Evolutionary conservation across 1,140 invertebrate species (phyloP).

Genomic region (Trinorchestia longiramus): DNA sequence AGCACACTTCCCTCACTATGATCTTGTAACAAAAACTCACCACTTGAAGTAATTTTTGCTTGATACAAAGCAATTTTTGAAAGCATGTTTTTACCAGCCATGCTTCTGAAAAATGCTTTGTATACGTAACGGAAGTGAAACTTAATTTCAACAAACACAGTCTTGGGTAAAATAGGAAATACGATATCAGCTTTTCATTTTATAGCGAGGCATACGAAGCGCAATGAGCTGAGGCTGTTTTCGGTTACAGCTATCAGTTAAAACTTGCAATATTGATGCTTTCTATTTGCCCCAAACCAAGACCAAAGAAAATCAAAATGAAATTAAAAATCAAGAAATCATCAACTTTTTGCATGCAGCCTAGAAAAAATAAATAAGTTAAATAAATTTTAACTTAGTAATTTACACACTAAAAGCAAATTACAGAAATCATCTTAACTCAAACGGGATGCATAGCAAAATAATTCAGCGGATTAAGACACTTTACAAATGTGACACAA

Average conservation of each 20-base stretch:
- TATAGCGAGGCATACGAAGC: neutral
- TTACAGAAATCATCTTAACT: too few species aligned
- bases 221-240: neutral
- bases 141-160: neutral
- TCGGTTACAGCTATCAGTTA: neutral
- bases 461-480: too few species aligned
- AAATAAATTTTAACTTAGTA: neutral
- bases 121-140: neutral
- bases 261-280: neutral
- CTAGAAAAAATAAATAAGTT: neutral
- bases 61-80: too few species aligned
- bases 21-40: too few species aligned
- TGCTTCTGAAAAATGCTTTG: neutral
- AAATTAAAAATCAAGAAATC: neutral
- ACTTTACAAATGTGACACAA: too few species aligned
- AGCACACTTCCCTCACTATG: neutral
- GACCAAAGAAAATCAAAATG: neutral
- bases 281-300: neutral
- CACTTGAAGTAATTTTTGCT: too few species aligned
- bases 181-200: neutral
- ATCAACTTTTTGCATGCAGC: neutral
- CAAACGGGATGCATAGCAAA: too few species aligned
- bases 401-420: neutral
- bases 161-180: neutral
- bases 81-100: too few species aligned